A percentile compares a stretch with the other conserved stretches of the same genome.
phyloP scores from a whole-genome alignment of 1,140 invertebrate genomes.

The Drosophila tristis region DNA sequence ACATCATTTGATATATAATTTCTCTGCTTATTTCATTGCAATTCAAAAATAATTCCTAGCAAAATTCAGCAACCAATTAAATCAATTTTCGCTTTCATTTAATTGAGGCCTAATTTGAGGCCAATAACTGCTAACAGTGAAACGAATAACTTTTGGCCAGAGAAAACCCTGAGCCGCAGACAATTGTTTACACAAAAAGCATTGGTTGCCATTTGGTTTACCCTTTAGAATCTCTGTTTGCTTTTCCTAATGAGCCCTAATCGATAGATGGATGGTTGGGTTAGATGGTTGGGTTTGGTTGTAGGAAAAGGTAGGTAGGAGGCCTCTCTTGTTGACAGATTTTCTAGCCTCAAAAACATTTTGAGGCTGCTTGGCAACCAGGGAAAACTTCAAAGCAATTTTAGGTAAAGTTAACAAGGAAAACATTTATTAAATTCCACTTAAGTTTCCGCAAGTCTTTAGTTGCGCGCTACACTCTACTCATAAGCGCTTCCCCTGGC shows the following conservation, averaged over 20 bases:
- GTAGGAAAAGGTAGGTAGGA: too few relatives aligned
- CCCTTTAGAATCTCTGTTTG: not conserved
- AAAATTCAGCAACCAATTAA: too few relatives aligned
- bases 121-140: too few relatives aligned
- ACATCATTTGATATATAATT: too few relatives aligned
- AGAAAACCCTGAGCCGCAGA: not conserved
- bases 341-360: constrained; percentile 2
- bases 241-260: constrained; percentile 39
- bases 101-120: too few relatives aligned
- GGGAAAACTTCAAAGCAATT: constrained; percentile 65
- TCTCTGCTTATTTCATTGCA: too few relatives aligned
- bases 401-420: constrained; percentile 51
- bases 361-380: constrained; percentile 13
- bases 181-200: not conserved
- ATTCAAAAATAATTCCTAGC: too few relatives aligned
- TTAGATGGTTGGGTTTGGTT: not conserved
- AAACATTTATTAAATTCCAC: constrained; percentile 75
- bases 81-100: too few relatives aligned
- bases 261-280: constrained; percentile 21
- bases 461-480: constrained; percentile 11
- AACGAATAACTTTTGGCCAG: too few relatives aligned
- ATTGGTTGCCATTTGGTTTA: not conserved
- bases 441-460: constrained; percentile 38
- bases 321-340: constrained; percentile 40
- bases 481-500: constrained; percentile 13